phyloP scores from a whole-genome alignment of 2,888 invertebrate genomes.

The Oxyscelio sp. region DNA sequence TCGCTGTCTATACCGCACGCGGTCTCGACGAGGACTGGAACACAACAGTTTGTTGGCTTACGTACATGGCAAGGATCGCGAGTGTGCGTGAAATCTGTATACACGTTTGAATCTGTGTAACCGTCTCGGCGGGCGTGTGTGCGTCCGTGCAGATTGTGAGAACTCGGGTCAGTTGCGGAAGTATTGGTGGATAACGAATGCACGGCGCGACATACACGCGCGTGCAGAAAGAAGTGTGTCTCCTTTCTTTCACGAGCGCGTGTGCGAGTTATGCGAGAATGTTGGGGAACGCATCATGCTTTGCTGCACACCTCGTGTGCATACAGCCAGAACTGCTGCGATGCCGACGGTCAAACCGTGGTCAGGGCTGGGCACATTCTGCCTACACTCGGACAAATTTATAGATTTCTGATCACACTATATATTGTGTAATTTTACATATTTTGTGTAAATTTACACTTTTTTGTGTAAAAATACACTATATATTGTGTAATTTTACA shows the following conservation, averaged over 20 bases:
- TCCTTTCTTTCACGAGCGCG: conserved; percentile 48
- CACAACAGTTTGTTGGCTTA: conserved; percentile 73
- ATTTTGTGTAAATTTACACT: too few relatives aligned
- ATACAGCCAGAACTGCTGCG: conserved; percentile 32
- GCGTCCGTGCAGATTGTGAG: conserved; percentile 61
- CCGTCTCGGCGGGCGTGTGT: conserved; percentile 27
- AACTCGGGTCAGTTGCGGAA: conserved; percentile 72
- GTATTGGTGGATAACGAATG: conserved; percentile 70
- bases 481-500: too few relatives aligned
- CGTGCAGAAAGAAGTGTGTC: conserved; percentile 44
- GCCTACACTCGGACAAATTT: too few relatives aligned
- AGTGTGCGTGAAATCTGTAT: conserved; percentile 76
- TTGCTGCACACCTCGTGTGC: conserved; percentile 78
- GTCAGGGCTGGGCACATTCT: conserved; percentile 77
- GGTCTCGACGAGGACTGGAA: conserved; percentile 84
- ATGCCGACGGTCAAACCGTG: conserved; percentile 52
- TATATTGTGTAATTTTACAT: too few relatives aligned
- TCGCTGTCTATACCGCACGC: conserved; percentile 82
- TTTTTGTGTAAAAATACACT: too few relatives aligned
- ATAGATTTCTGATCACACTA: too few relatives aligned
- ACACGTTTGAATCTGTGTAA: conserved; percentile 77
- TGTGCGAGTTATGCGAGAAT: conserved; percentile 34
- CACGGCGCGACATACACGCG: conserved; percentile 49
- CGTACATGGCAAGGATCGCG: conserved; percentile 57
- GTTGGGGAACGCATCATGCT: conserved; percentile 75